Base-by-base conservation (phyloP, 2,113 vertebrate genomes). In the Hirundichthys speculiger region DNA sequence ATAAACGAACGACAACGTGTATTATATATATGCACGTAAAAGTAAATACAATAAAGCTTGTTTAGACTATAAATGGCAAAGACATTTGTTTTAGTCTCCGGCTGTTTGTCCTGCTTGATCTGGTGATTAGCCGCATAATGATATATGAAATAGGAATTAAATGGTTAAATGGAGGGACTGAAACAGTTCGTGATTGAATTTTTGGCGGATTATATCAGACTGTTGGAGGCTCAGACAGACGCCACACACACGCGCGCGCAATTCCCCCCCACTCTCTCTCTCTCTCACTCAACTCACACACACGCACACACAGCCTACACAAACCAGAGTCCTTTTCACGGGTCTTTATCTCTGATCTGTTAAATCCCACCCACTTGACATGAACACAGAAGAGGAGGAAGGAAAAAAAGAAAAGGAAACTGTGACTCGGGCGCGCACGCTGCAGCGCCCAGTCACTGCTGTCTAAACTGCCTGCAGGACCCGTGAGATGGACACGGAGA, bases 311-410 rank as follows among this genome's bases (percentile, higher is more conserved):
- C 5, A 27, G 16, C 10, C 57, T 16, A 22, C 41, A 19, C 49
- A 15, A 60, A 16, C 38, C 73, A 57, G 24, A 79, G 53, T 55
- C 60, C 75, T 84, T 91, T 90, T 90, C 83, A 87, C 77, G 90
- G 93, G 74, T 93, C 89, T 92, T 91, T 91, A 88, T 92, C 90
- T 89, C 89, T 90, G 86, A 91, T 91, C 84, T 81, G 78, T 80
- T 89, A 92, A 90, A 93, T 91, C 90, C 92, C 93, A 89, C 93
- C 93, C 91, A 90, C 90, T 91, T 90, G 87, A 90, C 88, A 88
- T 74, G 87, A 77, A 88, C 85, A 84, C 67, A 64, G 74, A 66
- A 42, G 46, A 73, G 64, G 39, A 57, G 27, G 27, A 8, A 8
- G 27, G 8, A 27, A 27, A 8, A 27, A 27, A 65, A 80, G 63